Conservation (phyloP, 2,797 vertebrate species). For the Lophius americanus region DNA sequence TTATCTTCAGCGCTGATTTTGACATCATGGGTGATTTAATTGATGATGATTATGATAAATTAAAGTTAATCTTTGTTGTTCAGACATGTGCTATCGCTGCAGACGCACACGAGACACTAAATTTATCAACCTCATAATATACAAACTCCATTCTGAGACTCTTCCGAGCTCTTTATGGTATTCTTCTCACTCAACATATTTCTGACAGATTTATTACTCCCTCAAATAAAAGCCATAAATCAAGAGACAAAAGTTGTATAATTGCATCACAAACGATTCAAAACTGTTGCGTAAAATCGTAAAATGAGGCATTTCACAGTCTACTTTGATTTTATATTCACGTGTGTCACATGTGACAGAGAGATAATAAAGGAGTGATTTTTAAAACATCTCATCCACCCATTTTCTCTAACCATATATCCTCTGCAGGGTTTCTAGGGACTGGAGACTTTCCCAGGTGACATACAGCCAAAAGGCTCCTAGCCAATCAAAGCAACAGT, state of each 20-base stretch:
- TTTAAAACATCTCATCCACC: too few species aligned
- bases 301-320: too few species aligned
- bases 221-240: slow-evolving; percentile 42
- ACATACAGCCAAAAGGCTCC: too few species aligned
- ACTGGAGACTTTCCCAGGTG: too few species aligned
- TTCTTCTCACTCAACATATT: slow-evolving; percentile 29
- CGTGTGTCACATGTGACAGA: too few species aligned
- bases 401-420: too few species aligned
- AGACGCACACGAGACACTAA: slow-evolving; percentile 6
- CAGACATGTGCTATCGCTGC: not conserved
- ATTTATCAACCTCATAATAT: slow-evolving; percentile 26
- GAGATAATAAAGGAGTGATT: too few species aligned
- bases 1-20: not conserved
- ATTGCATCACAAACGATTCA: not conserved
- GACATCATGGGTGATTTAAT: not conserved
- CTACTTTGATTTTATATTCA: too few species aligned
- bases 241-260: slow-evolving; percentile 27
- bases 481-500: too few species aligned
- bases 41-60: not conserved
- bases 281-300: too few species aligned
- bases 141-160: slow-evolving; percentile 25
- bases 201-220: slow-evolving; percentile 31
- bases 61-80: not conserved
- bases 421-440: too few species aligned
- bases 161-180: slow-evolving; percentile 32